Percentiles rank a stretch among this genome's conserved stretches.
phyloP scores from a whole-genome alignment of 2,797 vertebrate genomes.

The Halcyon chelicuti region DNA sequence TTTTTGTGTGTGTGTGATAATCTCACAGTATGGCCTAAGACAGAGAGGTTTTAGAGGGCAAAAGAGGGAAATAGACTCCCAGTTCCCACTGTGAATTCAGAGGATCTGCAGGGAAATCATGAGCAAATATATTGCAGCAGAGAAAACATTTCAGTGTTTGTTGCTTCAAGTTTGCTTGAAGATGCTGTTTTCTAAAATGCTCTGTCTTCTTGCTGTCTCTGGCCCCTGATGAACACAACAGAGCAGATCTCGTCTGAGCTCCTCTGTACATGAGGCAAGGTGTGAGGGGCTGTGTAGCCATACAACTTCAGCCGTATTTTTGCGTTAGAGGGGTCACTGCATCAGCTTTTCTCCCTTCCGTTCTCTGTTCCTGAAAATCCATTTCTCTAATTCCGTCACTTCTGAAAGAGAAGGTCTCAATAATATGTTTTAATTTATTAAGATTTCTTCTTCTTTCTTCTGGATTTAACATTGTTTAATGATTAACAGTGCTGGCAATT shows the following conservation, averaged over 20 bases:
- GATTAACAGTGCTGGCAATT: not conserved
- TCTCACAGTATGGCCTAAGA: rapidly evolving
- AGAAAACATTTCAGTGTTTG: not conserved
- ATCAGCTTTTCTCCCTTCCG: not conserved
- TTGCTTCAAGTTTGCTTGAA: not conserved
- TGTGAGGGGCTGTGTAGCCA: not conserved
- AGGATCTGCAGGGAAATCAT: not conserved
- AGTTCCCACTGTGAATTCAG: not conserved
- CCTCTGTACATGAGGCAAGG: rapidly evolving
- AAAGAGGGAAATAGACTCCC: not conserved
- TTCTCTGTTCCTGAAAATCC: not conserved
- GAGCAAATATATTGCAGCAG: not conserved
- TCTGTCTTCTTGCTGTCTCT: not conserved
- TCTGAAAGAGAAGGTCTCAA: not conserved
- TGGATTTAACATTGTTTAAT: not conserved
- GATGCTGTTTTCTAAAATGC: not conserved
- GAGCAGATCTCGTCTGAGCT: not conserved
- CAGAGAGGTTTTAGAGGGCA: not conserved
- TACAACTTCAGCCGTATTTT: rapidly evolving
- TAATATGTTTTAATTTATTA: not conserved
- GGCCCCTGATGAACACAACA: rapidly evolving
- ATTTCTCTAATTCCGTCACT: not conserved
- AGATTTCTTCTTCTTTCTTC: not conserved
- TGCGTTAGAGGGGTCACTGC: too few species aligned
- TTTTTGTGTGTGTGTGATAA: not conserved